Evolutionary conservation across 2,113 vertebrate species (phyloP).

Genomic region (Suricata suricatta): DNA sequence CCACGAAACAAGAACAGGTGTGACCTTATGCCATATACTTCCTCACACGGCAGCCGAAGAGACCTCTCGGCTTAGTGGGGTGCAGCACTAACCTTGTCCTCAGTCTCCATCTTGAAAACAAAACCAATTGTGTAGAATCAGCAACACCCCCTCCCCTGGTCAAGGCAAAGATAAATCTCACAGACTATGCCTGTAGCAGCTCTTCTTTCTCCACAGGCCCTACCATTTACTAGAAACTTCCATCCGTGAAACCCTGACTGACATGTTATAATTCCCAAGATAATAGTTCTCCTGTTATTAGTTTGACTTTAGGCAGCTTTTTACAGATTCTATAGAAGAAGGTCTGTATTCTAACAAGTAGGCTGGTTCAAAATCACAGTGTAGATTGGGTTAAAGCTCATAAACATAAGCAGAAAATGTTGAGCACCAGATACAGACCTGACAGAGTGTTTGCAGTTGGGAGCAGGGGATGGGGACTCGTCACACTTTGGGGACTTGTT

Average conservation of each 20-base stretch:
- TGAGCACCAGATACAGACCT: background rate
- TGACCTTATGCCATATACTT: background rate
- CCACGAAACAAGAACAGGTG: background rate
- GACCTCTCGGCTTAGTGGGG: fast-evolving
- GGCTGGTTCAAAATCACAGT: background rate
- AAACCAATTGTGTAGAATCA: background rate
- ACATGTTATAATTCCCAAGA: background rate
- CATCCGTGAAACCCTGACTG: background rate
- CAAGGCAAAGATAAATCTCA: background rate
- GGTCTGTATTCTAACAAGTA: background rate
- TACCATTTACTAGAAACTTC: background rate
- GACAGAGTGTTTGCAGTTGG: background rate
- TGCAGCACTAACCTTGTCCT: background rate
- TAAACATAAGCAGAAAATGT: too few species aligned
- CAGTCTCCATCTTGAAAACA: background rate
- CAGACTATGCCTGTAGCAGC: fast-evolving
- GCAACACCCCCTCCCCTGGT: background rate
- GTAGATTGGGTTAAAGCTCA: background rate
- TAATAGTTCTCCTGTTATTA: background rate
- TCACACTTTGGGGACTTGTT: background rate
- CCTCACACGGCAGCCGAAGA: background rate
- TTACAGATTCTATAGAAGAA: background rate
- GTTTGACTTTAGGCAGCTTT: background rate
- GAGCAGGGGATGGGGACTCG: background rate
- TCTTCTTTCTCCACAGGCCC: background rate